Conservation (phyloP, 1,140 invertebrate species). For the Lasaia peninsularis region DNA sequence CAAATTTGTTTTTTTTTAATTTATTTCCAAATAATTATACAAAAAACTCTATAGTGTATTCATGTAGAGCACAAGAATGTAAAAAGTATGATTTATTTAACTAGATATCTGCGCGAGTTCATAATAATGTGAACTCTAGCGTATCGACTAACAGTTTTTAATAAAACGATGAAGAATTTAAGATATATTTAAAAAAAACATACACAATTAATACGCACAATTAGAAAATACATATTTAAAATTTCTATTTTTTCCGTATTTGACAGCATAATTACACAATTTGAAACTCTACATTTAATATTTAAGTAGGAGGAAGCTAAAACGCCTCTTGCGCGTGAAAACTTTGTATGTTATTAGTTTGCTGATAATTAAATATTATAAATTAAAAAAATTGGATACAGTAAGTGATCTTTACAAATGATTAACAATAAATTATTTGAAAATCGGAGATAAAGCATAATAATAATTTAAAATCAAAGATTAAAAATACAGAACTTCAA, state of each 20-base stretch:
- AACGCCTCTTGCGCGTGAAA: background rate
- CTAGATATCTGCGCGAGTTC: too few species aligned
- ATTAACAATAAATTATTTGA: background rate
- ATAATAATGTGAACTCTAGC: conserved; percentile 1
- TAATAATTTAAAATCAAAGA: background rate
- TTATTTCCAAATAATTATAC: too few species aligned
- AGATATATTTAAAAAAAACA: background rate
- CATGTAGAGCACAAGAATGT: background rate
- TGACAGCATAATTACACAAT: background rate
- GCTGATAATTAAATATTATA: background rate
- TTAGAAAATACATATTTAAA: background rate
- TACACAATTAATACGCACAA: background rate
- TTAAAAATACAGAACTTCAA: too few species aligned
- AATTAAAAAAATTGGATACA: background rate
- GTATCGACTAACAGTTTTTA: background rate
- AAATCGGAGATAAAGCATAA: background rate
- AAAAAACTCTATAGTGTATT: background rate
- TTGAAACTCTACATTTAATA: background rate
- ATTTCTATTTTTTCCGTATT: background rate
- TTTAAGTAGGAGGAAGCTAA: background rate
- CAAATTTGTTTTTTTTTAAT: too few species aligned
- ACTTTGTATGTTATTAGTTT: background rate
- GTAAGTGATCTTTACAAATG: background rate
- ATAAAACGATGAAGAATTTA: background rate
- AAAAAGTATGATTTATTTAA: background rate